A percentile compares a stretch with the other conserved stretches of the same genome.
Evolutionary conservation across 2,888 invertebrate genomes (phyloP).

Genomic region (Coleophora flavipennella): DNA sequence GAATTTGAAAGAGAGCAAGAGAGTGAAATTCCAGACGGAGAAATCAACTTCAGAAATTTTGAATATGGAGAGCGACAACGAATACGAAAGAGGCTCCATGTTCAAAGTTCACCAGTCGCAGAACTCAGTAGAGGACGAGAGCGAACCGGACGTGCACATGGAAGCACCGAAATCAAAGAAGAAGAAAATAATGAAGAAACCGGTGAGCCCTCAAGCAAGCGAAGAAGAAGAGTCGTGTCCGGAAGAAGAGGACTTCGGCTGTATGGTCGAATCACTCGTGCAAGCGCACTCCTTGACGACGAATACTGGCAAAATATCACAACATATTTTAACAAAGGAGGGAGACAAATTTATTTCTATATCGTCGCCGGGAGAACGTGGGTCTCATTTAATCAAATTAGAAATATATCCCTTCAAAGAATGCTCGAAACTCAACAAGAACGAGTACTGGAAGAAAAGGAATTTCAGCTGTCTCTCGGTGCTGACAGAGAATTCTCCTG

Average conservation of each 20-base stretch:
- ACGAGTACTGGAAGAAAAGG: too few species aligned
- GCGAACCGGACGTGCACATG: background rate
- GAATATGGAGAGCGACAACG: background rate
- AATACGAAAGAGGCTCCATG: background rate
- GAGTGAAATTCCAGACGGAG: conserved; percentile 1
- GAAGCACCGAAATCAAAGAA: background rate
- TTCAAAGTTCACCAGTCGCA: too few species aligned
- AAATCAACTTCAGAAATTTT: background rate
- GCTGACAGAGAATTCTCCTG: too few species aligned
- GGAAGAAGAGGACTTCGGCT: conserved; percentile 6
- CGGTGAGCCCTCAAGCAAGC: background rate
- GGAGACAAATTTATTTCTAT: too few species aligned
- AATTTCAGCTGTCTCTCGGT: too few species aligned
- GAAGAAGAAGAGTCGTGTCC: background rate
- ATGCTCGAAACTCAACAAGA: too few species aligned
- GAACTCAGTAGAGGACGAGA: background rate
- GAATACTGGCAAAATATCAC: conserved; percentile 13
- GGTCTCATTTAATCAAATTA: too few species aligned
- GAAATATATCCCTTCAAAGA: too few species aligned
- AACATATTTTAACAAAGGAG: conserved; percentile 6
- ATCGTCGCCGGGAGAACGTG: too few species aligned
- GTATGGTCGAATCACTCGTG: conserved; percentile 7
- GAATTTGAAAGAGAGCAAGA: too few species aligned
- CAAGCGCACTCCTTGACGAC: conserved; percentile 11
- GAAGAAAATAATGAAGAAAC: background rate